phyloP scores from a whole-genome alignment of 2,888 invertebrate genomes.

The Helobdella robusta region DNA sequence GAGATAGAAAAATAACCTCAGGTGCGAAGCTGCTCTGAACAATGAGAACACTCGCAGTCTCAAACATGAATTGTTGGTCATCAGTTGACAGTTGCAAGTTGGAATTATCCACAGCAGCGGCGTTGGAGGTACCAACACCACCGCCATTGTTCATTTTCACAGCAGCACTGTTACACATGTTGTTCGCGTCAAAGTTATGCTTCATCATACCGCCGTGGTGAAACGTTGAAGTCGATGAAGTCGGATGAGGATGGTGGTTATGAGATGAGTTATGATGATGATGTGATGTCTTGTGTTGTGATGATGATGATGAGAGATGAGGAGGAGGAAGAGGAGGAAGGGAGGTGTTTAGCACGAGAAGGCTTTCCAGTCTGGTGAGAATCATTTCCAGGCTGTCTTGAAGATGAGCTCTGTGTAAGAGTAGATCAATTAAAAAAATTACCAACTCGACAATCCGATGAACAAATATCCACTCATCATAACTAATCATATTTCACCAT shows the following conservation, averaged over 20 bases:
- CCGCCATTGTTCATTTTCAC: neutral
- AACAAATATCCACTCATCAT: too few species aligned
- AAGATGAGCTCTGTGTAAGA: conserved; percentile 45
- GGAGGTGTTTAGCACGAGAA: conserved; percentile 51
- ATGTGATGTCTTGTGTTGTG: too few species aligned
- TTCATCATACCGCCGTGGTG: neutral
- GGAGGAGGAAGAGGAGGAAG: neutral
- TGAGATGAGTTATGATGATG: neutral
- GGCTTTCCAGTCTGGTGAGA: conserved; percentile 52
- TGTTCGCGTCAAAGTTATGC: neutral
- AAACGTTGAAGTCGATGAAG: neutral
- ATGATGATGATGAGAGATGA: neutral
- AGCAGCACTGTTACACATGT: neutral
- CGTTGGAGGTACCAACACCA: neutral
- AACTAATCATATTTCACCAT: too few species aligned
- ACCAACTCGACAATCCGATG: too few species aligned
- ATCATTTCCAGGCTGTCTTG: conserved; percentile 52
- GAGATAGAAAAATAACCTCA: conserved; percentile 42
- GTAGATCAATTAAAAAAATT: too few species aligned
- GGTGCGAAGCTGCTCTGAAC: conserved; percentile 52
- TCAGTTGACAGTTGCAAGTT: conserved; percentile 50
- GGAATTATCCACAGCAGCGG: conserved; percentile 42
- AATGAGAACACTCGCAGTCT: conserved; percentile 55
- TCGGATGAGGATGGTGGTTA: conserved; percentile 3
- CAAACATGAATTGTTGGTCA: conserved; percentile 56